Base-by-base conservation (phyloP, 1,140 invertebrate genomes). In the Drosophila funebris region DNA sequence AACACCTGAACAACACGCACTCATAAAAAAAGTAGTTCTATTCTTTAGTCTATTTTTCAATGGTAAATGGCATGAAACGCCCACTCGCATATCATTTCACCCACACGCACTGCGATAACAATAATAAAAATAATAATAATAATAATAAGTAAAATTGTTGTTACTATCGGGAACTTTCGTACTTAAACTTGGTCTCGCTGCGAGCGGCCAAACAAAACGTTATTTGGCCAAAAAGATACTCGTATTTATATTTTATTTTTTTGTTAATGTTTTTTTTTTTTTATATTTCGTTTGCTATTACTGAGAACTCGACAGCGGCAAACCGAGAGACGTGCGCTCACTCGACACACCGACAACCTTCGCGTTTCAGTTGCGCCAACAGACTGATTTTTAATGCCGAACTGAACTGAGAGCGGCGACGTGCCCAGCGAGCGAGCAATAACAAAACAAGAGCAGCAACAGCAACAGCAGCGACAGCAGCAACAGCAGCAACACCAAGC, bases 151-250 rank as follows among this genome's bases (percentile, higher is more conserved):
- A 14, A 64, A 36, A 53, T 63, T 64, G 39, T 58, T 61, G 37
- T 27, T 24, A 29, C 43, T 50, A 37, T 60, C 64, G 29, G 43
- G 67, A 73, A 81, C 64, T 74, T 41, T 76, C 78, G 78, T 78
- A 82, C 82, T 74, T 87, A 71, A 76, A 75, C 57, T 41, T 62
- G 36, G 31, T 57, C 20, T 33, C 29, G 58, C 31, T 14, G n/a
- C 43, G 43, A 29, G n/a, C 24, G 46, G 50, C 63, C 53, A 27
- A 76, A 84, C 66, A 67, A 76, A 76, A 24, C 76, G 81, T 67
- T 74, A 78, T 64, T 79, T 80, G 73, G 81, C 73, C 73, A 81
- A 58, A 58, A 62, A 58, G 37, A 33, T 60, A 44, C 14, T 52
- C 27, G 48, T 31, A 33, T 52, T 22, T 48, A 20, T 22, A 29